Evolutionary conservation across 2,888 invertebrate species (phyloP).

Genomic region (Bombylius discolor): DNA sequence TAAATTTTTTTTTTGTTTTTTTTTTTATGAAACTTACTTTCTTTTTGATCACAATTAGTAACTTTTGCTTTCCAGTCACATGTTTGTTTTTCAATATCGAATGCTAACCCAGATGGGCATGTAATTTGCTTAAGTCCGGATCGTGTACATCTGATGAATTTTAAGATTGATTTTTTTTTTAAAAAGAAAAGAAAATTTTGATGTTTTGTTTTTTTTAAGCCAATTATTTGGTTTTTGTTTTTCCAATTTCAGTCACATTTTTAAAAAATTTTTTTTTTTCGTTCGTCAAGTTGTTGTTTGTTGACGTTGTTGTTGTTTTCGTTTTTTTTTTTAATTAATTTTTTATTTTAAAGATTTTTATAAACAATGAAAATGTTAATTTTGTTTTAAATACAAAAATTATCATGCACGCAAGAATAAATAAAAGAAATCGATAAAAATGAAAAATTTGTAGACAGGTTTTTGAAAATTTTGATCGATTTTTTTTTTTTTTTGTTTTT

Average conservation of each 20-base stretch:
- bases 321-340: too few species aligned
- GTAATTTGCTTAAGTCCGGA: constrained; percentile 93
- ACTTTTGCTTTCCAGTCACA: constrained; percentile 98
- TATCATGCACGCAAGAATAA: too few species aligned
- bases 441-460: too few species aligned
- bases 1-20: background rate
- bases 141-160: constrained; percentile 56
- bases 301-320: too few species aligned
- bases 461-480: too few species aligned
- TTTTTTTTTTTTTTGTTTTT: too few species aligned
- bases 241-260: too few species aligned
- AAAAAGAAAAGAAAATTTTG: background rate
- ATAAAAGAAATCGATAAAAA: too few species aligned
- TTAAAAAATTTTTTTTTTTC: constrained; percentile 4
- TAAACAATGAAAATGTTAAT: too few species aligned
- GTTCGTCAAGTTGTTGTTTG: background rate
- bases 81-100: constrained; percentile 95
- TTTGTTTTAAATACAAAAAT: too few species aligned
- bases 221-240: background rate
- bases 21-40: constrained; percentile 68
- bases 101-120: constrained; percentile 92
- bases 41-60: constrained; percentile 88
- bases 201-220: background rate
- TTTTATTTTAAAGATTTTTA: too few species aligned
- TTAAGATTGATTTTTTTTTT: background rate